Evolutionary conservation across 2,888 invertebrate genomes (phyloP).

Genomic region (Cantharis flavilabris): DNA sequence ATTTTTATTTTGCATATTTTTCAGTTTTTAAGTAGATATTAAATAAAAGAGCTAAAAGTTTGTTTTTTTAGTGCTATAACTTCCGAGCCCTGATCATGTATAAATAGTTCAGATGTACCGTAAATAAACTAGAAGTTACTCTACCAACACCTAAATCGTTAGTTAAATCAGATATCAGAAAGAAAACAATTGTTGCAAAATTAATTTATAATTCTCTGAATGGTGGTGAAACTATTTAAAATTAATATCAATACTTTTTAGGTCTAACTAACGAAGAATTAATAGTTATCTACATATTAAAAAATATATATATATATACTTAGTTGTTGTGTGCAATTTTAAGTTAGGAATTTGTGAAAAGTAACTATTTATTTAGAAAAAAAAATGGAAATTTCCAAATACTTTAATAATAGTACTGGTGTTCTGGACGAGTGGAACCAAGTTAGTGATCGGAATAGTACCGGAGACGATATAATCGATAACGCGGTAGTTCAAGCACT

Average conservation of each 20-base stretch:
- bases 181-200: too few species aligned
- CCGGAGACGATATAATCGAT: constrained; percentile 62
- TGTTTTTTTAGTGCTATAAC: too few species aligned
- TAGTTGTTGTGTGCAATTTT: neutral
- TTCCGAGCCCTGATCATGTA: too few species aligned
- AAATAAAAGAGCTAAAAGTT: too few species aligned
- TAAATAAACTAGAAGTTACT: too few species aligned
- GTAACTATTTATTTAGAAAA: neutral
- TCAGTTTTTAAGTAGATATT: too few species aligned
- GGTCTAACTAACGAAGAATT: neutral
- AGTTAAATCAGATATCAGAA: too few species aligned
- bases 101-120: too few species aligned
- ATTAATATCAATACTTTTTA: neutral
- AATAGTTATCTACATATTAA: neutral
- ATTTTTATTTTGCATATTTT: too few species aligned
- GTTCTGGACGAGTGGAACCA: constrained; percentile 33
- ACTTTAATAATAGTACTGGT: constrained; percentile 36
- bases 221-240: neutral
- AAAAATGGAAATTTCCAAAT: constrained; percentile 29
- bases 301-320: neutral
- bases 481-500: constrained; percentile 71
- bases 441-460: constrained; percentile 22
- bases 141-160: too few species aligned
- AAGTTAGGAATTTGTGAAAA: neutral
- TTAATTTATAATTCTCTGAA: neutral